Conservation (phyloP, 2,113 vertebrate species). For the Podilymbus podiceps region DNA sequence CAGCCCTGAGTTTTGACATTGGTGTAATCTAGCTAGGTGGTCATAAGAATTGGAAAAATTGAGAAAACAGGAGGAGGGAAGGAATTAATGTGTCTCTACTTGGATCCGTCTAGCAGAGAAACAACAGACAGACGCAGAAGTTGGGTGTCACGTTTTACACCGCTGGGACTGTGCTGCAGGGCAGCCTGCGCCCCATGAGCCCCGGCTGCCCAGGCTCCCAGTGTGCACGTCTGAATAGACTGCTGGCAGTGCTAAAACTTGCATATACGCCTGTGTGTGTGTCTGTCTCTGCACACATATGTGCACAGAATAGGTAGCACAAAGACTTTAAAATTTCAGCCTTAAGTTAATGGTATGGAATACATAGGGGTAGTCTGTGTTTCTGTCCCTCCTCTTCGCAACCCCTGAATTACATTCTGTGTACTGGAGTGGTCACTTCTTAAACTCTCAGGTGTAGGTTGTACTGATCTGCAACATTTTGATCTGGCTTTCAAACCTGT, state of each 20-base stretch:
- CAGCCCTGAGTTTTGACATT: background rate
- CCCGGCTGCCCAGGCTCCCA: background rate
- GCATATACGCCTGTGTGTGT: rapidly evolving
- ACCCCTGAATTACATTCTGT: background rate
- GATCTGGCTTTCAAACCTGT: background rate
- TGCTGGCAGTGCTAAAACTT: background rate
- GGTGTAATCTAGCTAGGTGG: background rate
- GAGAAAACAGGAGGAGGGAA: background rate
- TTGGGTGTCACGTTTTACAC: background rate
- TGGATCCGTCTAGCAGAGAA: background rate
- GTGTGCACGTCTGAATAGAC: background rate
- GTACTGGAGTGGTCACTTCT: background rate
- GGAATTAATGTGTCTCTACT: background rate
- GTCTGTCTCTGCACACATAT: background rate
- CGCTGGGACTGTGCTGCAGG: background rate
- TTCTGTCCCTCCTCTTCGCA: background rate
- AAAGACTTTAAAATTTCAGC: background rate
- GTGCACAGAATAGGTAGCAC: background rate
- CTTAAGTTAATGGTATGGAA: background rate
- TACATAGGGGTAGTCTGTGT: background rate
- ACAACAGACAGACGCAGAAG: background rate
- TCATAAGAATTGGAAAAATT: background rate
- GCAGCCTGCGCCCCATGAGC: background rate
- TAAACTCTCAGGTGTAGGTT: background rate
- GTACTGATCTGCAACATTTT: background rate